Percentiles rank a stretch among this genome's conserved stretches.
Conservation (phyloP, 2,113 vertebrate species). For the Piprites chloris region DNA sequence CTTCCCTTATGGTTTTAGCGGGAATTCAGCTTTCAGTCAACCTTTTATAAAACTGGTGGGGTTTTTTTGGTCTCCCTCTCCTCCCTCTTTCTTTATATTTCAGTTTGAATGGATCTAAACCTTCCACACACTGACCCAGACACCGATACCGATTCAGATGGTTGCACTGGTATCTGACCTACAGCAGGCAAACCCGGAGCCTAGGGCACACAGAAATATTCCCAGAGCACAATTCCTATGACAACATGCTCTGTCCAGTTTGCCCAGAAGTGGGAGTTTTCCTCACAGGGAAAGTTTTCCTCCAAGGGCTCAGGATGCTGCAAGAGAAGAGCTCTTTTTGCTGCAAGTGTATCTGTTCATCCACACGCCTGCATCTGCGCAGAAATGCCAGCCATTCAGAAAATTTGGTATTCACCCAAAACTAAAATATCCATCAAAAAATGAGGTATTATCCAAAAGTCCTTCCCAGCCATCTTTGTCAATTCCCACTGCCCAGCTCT, state of each 20-base stretch:
- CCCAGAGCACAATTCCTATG: not conserved
- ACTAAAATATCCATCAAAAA: not conserved
- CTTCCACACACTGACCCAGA: not conserved
- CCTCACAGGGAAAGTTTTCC: not conserved
- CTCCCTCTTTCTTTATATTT: not conserved
- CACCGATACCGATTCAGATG: fast-evolving
- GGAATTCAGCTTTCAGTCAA: not conserved
- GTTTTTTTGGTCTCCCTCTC: not conserved
- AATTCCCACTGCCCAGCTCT: not conserved
- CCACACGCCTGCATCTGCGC: fast-evolving
- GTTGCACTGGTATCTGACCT: not conserved
- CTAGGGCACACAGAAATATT: not conserved
- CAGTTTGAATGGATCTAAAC: not conserved
- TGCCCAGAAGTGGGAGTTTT: not conserved
- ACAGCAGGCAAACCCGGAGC: fast-evolving
- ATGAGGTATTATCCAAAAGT: not conserved
- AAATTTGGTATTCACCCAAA: not conserved
- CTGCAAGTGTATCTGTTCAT: not conserved
- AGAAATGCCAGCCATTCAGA: not conserved
- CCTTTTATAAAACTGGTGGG: not conserved
- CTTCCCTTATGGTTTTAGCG: not conserved
- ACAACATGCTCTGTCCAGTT: not conserved
- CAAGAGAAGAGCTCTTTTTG: not conserved
- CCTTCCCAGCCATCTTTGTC: not conserved
- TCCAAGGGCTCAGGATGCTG: not conserved